Base-by-base conservation (phyloP, 1,140 invertebrate genomes). In the Drosophila quadrilineata region DNA sequence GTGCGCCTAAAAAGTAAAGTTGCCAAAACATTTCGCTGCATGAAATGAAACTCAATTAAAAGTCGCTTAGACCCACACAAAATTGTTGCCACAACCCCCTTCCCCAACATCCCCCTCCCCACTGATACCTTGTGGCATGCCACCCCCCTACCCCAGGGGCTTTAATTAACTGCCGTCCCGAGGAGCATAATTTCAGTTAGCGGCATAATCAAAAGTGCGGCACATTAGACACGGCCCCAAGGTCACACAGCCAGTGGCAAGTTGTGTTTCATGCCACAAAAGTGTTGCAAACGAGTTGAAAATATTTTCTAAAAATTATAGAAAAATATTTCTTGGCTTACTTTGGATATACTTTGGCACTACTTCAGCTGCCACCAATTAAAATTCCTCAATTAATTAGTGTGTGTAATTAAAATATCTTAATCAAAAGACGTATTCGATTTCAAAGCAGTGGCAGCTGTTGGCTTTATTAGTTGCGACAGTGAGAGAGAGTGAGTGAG, bases 11-110 rank as follows among this genome's bases (percentile, higher is more conserved):
- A 77, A 75, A n/a, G n/a, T n/a, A n/a, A n/a, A 64, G 49, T 84
- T 82, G 65, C 68, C 65, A 43, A 6, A 71, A 59, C 66, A 40
- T 46, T 54, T 14, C 31, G n/a, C 29, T 40, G 33, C 40, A 24
- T 41, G 40, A 71, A 75, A 75, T 69, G 80, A 64, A 85, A 85
- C 79, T 85, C 79, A 85, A 85, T 85, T 85, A 85, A 79, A 85
- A 85, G 71, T 75, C 79, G 80, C 80, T 79, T 85, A 79, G 57
- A 50, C 74, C 56, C 36, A 50, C 62, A 60, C n/a, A n/a, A n/a
- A 76, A 65, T 63, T 73, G 62, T 45, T 40, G 36, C 35, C 26
- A 10, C 14, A 16, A 45, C 24, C 19, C 19, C 26, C 24, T 52
- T 17, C 35, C 17, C 1, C 41, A 3, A 4, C 17, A 5, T 45